A percentile compares a stretch with the other conserved stretches of the same genome.
These are phyloP conservation scores for Zoanthus gigantus DNA, from an alignment of 92 coral and sea anemone species.

Conservation along the genomic window DNA sequence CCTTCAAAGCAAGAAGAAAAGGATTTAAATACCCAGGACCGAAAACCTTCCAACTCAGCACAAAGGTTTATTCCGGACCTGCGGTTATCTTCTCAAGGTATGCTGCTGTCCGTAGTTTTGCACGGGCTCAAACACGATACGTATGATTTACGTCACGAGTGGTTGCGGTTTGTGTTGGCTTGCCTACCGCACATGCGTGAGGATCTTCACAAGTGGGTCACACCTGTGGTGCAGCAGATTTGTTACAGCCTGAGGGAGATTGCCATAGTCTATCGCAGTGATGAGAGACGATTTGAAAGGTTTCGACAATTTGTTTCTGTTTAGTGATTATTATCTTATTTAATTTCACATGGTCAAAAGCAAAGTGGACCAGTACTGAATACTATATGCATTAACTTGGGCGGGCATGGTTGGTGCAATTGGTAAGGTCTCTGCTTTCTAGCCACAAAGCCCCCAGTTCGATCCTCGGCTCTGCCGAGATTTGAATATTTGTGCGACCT, in stretches of 20 bases:
- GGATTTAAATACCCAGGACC: conserved; percentile 43
- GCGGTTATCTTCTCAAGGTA: conserved; percentile 85
- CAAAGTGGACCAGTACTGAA: too few species aligned
- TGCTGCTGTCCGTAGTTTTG: conserved; percentile 88
- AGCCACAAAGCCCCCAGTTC: too few species aligned
- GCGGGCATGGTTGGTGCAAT: too few species aligned
- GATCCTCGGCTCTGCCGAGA: too few species aligned
- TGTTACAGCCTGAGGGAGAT: conserved; percentile 78
- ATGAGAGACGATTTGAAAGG: conserved; percentile 47
- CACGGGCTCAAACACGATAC: conserved; percentile 88
- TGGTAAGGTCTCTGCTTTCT: too few species aligned
- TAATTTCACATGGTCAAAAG: too few species aligned
- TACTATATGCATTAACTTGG: too few species aligned
- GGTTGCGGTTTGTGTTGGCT: conserved; percentile 93
- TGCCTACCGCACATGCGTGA: conserved; percentile 93
- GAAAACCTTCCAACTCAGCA: conserved; percentile 64
- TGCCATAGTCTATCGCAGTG: conserved; percentile 68
- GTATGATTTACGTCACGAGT: conserved; percentile 88
- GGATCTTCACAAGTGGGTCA: conserved; percentile 91
- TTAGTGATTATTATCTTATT: neutral
- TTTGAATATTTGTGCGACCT: too few species aligned
- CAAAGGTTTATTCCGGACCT: conserved; percentile 86
- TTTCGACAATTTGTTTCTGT: neutral
- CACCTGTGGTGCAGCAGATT: conserved; percentile 86
- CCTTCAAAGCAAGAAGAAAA: conserved; percentile 81